phyloP scores from a whole-genome alignment of 2,797 vertebrate species.

The Podarcis siculus region DNA sequence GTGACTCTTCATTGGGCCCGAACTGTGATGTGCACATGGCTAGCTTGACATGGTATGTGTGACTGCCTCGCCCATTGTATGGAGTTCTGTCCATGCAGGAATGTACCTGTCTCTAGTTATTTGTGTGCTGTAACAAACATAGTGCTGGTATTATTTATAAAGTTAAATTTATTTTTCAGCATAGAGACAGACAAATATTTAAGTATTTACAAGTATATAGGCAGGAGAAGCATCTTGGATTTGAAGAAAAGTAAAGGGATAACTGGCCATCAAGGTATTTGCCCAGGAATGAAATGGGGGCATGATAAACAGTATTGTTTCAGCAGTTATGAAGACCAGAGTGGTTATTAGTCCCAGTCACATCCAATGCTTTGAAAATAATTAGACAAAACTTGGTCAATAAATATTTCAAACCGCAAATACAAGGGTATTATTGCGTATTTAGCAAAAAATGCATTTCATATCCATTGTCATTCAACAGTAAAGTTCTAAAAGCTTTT shows the following conservation, averaged over 20 bases:
- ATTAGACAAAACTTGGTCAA: not conserved
- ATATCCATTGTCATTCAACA: conserved; percentile 26
- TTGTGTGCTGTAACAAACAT: not conserved
- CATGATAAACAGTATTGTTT: conserved; percentile 5
- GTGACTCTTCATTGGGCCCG: no score
- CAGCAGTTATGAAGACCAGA: conserved; percentile 12
- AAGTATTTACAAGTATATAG: conserved; percentile 74
- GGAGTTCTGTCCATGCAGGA: not conserved
- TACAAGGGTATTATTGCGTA: not conserved
- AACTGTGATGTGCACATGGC: not conserved
- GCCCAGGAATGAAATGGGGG: not conserved
- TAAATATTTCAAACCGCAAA: conserved; percentile 44
- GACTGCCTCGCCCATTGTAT: not conserved
- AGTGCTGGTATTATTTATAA: conserved; percentile 1
- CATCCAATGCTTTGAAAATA: conserved; percentile 2
- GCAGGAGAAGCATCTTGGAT: conserved; percentile 46
- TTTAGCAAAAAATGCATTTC: not conserved
- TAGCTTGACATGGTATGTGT: not conserved
- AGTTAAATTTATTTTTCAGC: conserved; percentile 69
- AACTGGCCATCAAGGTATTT: conserved; percentile 17
- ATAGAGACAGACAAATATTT: conserved; percentile 62
- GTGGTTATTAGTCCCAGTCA: conserved; percentile 13
- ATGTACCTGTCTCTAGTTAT: not conserved
- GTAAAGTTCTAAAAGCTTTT: conserved; percentile 32
- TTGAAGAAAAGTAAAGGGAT: conserved; percentile 1